Base-by-base conservation (phyloP, 2,888 invertebrate species). In the Himalopsyche anomala region DNA sequence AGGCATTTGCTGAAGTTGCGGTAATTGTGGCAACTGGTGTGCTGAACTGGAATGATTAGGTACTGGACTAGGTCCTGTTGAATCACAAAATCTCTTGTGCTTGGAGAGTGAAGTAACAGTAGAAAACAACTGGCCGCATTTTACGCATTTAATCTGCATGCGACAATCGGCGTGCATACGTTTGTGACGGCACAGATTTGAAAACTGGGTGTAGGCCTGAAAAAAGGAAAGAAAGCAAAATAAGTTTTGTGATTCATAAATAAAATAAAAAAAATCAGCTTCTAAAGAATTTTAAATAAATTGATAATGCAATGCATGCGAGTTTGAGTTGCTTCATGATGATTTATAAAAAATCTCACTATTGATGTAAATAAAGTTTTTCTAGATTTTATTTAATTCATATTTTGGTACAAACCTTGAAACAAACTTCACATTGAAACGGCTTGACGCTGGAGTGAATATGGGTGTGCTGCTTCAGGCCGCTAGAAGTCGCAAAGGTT, bases 381-480 rank as follows among this genome's bases (percentile, higher is more conserved):
- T 28, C 28, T 28, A 28, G 12, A 69, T 8, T 28, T 8, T 3
- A 17, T 28, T 19, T 36, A 74, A 74, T 74, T 51, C 4, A 51
- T 51, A 9, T 81, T 9, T 81, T 28, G n/a, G 1, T 9, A 89
- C 92, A 91, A 89, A 95, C 95, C 94, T 99, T 99, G 91, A 96
- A 96, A 94, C 99, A 99, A 89, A 99, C 98, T 91, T 97, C 97
- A 92, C 98, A 98, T 94, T 96, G 96, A 93, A 99, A 99, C 5
- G 99, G 99, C 92, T 99, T 99, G 89, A 99, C 97, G 91, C 98
- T 98, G 90, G 98, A 98, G 94, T 99, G 99, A 90, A 99, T 99
- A 93, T 99, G 99, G 54, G 98, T 98, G 93, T 99, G 99, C 92
- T 99, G 99, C 92, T 99, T 99, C 85, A 99, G 95, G 62, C 99